A percentile compares a stretch with the other conserved stretches of the same genome.
Evolutionary conservation across 1,140 invertebrate genomes (phyloP).

Genomic region (Macrosteles quadrilineatus): DNA sequence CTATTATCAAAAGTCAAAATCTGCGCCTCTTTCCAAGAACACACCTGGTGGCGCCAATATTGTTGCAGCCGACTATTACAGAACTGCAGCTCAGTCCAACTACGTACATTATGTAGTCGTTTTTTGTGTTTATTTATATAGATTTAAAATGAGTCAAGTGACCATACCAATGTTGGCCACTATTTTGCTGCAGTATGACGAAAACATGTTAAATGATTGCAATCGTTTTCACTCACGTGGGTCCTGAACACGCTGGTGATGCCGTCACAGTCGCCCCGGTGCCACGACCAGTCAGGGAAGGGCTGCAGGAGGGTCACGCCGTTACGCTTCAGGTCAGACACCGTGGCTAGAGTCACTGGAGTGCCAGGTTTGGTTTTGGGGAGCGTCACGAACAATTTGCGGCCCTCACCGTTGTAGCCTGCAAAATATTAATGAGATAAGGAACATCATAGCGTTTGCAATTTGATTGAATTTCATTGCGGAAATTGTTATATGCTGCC

Average conservation of each 20-base stretch:
- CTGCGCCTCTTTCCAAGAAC: too few species aligned
- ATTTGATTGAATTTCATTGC: neutral
- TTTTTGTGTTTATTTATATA: too few species aligned
- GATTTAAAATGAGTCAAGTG: too few species aligned
- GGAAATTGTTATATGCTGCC: neutral
- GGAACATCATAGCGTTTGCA: neutral
- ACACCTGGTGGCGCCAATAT: too few species aligned
- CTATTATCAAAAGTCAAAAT: too few species aligned
- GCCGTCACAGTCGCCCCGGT: constrained; percentile 40
- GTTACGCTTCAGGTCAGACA: constrained; percentile 31
- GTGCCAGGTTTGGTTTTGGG: constrained; percentile 41
- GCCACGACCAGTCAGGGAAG: constrained; percentile 44
- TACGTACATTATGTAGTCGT: too few species aligned
- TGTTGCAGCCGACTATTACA: too few species aligned
- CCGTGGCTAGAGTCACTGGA: constrained; percentile 42
- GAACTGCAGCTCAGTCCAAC: too few species aligned
- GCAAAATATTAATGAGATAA: neutral
- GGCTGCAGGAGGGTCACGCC: constrained; percentile 39
- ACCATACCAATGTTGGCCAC: too few species aligned
- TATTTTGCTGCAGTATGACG: too few species aligned
- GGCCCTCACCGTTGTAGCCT: neutral
- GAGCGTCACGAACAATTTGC: constrained; percentile 41
- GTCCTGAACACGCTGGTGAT: constrained; percentile 44
- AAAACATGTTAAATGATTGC: too few species aligned
- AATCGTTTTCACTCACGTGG: constrained; percentile 33